These are phyloP conservation scores for Porphyrio hochstetteri DNA, from an alignment of 2,113 vertebrate species.

Conservation along the genomic window DNA sequence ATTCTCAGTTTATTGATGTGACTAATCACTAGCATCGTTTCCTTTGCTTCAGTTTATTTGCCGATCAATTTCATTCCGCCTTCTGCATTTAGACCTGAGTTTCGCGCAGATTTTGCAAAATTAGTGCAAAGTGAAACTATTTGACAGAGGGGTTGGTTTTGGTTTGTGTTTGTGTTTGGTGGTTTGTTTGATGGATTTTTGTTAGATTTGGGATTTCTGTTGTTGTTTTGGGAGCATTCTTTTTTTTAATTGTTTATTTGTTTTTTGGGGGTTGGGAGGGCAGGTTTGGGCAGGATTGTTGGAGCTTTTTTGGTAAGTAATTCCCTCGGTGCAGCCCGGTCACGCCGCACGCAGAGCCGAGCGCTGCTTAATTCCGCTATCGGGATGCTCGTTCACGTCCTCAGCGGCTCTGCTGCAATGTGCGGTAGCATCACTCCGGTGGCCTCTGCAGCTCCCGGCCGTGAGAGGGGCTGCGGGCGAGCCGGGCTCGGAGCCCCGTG, in stretches of 20 bases:
- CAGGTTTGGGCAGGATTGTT: background rate
- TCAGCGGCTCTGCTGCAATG: background rate
- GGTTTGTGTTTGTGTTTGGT: too few relatives aligned
- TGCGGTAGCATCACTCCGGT: background rate
- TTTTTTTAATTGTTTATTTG: background rate
- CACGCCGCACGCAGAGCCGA: background rate
- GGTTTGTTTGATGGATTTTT: background rate
- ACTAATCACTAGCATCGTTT: background rate
- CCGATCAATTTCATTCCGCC: background rate
- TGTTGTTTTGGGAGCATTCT: background rate
- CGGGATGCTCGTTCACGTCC: background rate
- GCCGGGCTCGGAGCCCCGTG: background rate
- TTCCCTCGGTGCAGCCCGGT: background rate
- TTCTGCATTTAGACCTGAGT: background rate
- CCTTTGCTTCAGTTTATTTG: background rate
- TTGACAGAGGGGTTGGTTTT: background rate
- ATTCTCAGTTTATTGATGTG: background rate
- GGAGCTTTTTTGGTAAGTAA: background rate
- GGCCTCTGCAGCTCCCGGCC: background rate
- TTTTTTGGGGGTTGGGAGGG: background rate
- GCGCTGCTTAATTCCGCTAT: background rate
- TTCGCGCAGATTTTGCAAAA: background rate
- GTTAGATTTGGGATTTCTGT: background rate
- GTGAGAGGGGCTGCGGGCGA: background rate
- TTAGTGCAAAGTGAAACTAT: background rate